These are phyloP conservation scores for Mamestra brassicae DNA, from an alignment of 2,888 invertebrate genomes.

Conservation along the genomic window DNA sequence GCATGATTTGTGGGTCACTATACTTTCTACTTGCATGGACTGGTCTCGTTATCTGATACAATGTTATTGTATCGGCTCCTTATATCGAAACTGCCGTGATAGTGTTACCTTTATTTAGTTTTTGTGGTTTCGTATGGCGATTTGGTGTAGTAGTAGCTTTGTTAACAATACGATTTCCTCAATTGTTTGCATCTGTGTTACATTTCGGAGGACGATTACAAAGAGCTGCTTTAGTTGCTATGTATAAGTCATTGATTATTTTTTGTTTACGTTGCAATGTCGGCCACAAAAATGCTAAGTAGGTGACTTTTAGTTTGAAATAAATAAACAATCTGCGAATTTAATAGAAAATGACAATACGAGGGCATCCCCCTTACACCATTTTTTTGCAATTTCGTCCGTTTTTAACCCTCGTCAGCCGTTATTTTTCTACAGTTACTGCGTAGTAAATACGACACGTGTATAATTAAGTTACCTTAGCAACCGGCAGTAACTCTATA, in stretches of 20 bases:
- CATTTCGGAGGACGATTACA: neutral
- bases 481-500: constrained; percentile 74
- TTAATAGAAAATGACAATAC: neutral
- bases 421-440: constrained; percentile 33
- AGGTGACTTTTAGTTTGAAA: neutral
- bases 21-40: constrained; percentile 74
- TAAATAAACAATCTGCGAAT: neutral
- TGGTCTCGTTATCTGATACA: constrained; percentile 70
- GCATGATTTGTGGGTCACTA: constrained; percentile 72
- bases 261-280: neutral
- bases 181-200: constrained; percentile 3
- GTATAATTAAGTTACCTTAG: constrained; percentile 69
- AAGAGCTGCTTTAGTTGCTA: neutral
- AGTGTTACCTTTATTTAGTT: constrained; percentile 34
- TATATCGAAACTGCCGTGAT: constrained; percentile 37
- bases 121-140: constrained; percentile 30
- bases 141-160: constrained; percentile 2
- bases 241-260: neutral
- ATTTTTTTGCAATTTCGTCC: neutral
- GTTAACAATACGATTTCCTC: constrained; percentile 12
- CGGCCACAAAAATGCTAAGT: neutral
- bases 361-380: neutral
- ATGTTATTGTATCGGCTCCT: constrained; percentile 62
- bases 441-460: constrained; percentile 56
- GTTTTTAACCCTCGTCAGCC: neutral